Base-by-base conservation (phyloP, 2,797 vertebrate genomes). In the Danio kyathit region DNA sequence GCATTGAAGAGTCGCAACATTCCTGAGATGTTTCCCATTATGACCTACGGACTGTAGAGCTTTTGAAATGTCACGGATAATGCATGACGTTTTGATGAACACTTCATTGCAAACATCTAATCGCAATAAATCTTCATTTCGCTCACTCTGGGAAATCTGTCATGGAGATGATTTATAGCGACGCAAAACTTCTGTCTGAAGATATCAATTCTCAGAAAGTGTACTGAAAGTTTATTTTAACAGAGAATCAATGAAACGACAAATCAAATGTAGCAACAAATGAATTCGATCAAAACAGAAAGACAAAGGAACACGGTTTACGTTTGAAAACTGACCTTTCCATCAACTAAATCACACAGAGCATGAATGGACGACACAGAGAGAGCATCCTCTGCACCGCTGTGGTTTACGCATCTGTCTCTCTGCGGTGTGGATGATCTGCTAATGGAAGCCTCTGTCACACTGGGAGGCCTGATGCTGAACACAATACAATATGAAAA, bases 401-500 rank as follows among this genome's bases (percentile, higher is more conserved):
- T 74, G 46, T 73, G 48, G 78, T 56, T 57, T 79, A 63, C 66
- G 76, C 86, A 81, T 66, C 69, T 79, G 54, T 61, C 60, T 67
- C 80, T 71, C 2, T 12, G 86, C 63, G 81, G 78, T 64, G 14
- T 1, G 41, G 40, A 87, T 81, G 85, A 84, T 80, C 80, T 5
- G 84, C 88, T 87, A 90, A 88, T 88, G 81, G 89, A 87, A 81
- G 86, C 83, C 86, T 86, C 88, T 82, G 81, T 82, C 86, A 71
- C 87, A 82, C 74, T 79, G 80, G 88, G 90, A 87, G 88, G 86
- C 82, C 79, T 21, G 81, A 85, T 79, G 81, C 76, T 81, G 84
- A 67, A 89, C 86, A 93, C 87, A 92, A 91, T 88, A 63, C 56
- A 56, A 60, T 75, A 61, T 87, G 85, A 89, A 87, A 90, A 89